These are phyloP conservation scores for Xestia ashworthii DNA, from an alignment of 2,888 invertebrate species.

Conservation along the genomic window DNA sequence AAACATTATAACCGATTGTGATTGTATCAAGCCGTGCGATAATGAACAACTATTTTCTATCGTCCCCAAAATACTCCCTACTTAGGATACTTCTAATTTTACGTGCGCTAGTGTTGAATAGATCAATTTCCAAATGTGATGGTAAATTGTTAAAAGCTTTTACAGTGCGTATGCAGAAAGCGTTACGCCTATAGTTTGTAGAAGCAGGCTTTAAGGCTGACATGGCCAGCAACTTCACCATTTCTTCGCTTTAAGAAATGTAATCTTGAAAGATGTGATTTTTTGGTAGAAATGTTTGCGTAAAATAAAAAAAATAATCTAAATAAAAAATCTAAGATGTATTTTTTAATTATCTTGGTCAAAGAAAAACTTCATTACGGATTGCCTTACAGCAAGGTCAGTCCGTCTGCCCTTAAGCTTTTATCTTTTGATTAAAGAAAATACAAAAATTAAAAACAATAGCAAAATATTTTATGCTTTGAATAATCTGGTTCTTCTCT, in stretches of 20 bases:
- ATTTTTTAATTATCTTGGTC: conserved; percentile 20
- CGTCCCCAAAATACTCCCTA: too few relatives aligned
- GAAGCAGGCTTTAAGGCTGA: not conserved
- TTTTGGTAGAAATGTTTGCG: not conserved
- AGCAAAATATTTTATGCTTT: not conserved
- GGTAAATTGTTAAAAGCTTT: too few relatives aligned
- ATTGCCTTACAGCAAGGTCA: not conserved
- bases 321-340: not conserved
- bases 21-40: too few relatives aligned
- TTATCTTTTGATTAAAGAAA: not conserved
- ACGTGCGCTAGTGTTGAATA: too few relatives aligned
- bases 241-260: too few relatives aligned
- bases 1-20: too few relatives aligned
- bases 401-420: not conserved
- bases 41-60: too few relatives aligned
- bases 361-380: conserved; percentile 10
- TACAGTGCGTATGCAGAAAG: too few relatives aligned
- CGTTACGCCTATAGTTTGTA: too few relatives aligned
- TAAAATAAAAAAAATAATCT: conserved; percentile 6
- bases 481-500: not conserved
- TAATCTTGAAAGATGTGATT: not conserved
- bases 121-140: too few relatives aligned
- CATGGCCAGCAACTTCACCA: not conserved
- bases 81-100: too few relatives aligned
- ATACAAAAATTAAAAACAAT: not conserved